Evolutionary conservation across 1,140 invertebrate genomes (phyloP), one percentile per base, ranked within the genome.

Genomic region (Onthophagus taurus): DNA sequence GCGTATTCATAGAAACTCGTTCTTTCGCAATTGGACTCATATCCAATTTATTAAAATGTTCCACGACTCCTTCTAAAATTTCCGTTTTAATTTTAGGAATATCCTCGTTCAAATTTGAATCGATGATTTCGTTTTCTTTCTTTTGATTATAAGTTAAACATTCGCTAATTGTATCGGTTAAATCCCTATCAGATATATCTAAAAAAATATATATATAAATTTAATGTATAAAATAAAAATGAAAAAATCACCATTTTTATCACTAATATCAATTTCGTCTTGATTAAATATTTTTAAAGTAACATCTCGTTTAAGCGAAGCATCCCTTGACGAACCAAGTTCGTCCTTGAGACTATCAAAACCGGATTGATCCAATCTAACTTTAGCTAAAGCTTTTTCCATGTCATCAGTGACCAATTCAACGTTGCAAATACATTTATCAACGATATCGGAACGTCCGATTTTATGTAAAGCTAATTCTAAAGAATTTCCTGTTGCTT

Each of bases 381-480:
- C 76, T 63, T 81, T 81, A 4, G 85, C 84, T 13, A 85, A 73
- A 18, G 80, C 81, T 63, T 78, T 78, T 58, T 90, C 87, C 35
- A 83, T 74, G 53, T 85, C 80, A 65, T 89, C 82, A 1, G 83
- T 85, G 0, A 87, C 80, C 19, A 79, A 62, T 58, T 85, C 81
- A 3, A 89, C 72, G 57, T 88, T 86, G 53, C 80, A 81, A 57
- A 90, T 86, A 61, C 85, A 89, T 55, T 82, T 79, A 42, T 78
- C 76, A 2, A 89, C 80, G 36, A 89, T 84, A 63, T 90, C 85
- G 48, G 83, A 78, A 21, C 85, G 67, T 14, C 75, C 75, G 31
- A 89, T 86, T 56, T 76, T 77, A 44, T 77, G 74, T 16, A 89
- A 63, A 16, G 79, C 83, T 57, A 78, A 78, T 61, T 87, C 83